phyloP scores from a whole-genome alignment of 1,140 invertebrate genomes.

The Pogonognathellus flavescens region DNA sequence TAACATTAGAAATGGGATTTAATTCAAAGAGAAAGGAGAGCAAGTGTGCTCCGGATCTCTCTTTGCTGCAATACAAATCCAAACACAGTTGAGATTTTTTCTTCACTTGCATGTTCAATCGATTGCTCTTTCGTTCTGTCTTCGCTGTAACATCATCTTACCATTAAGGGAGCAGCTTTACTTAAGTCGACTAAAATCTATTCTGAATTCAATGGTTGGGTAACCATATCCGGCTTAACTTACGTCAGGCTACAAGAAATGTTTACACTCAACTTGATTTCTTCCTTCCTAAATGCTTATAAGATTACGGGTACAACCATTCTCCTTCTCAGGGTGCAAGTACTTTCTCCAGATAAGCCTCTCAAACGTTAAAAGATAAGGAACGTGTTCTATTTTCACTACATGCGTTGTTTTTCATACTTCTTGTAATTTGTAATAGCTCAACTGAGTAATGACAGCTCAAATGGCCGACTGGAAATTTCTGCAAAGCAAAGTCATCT shows the following conservation, averaged over 20 bases:
- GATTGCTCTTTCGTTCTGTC: too few species aligned
- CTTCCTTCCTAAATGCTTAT: conserved; percentile 22
- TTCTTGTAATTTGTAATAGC: conserved; percentile 33
- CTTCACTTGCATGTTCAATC: too few species aligned
- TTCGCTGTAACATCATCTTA: too few species aligned
- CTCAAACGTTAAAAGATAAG: neutral
- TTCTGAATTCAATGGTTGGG: neutral
- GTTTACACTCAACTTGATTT: conserved; percentile 10
- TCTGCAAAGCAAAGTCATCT: conserved; percentile 11
- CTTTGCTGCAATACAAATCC: too few species aligned
- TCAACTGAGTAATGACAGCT: conserved; percentile 48
- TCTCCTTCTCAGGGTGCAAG: neutral
- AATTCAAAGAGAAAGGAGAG: too few species aligned
- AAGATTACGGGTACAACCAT: conserved; percentile 6
- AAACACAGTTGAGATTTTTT: too few species aligned
- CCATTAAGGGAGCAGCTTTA: too few species aligned
- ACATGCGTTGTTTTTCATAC: neutral
- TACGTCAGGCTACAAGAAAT: conserved; percentile 13
- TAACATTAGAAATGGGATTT: too few species aligned
- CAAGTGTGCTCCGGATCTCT: too few species aligned
- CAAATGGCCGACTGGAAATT: conserved; percentile 32
- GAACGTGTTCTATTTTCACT: neutral
- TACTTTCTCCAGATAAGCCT: neutral
- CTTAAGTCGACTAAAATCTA: too few species aligned
- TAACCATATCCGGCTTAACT: conserved; percentile 31